Evolutionary conservation across 2,113 vertebrate genomes (phyloP), one percentile per base, ranked within the genome.

Genomic region (Hemibagrus wyckioides): DNA sequence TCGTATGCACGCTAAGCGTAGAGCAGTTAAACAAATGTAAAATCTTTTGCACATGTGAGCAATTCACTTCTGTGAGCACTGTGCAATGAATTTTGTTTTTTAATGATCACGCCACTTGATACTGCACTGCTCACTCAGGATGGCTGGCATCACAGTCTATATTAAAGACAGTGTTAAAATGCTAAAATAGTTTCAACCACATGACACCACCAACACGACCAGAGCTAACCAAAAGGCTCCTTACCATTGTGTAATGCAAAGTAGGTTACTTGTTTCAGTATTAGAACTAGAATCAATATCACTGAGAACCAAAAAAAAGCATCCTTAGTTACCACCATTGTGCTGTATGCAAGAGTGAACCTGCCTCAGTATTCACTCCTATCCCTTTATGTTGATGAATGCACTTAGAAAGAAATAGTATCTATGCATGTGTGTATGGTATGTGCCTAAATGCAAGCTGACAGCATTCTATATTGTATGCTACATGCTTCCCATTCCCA

Each of bases 391-490:
- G 59, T 73, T 28, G 10, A 81, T 85, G 23, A 50, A 61, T 79
- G 44, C n/a, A 28, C 23, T 86, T 50, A 3, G 67, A 71, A 76
- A 14, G 19, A 21, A 19, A 28, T 39, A 33, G 39, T 8, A 44
- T 84, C 41, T 50, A 25, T 50, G 48, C 67, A 61, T 82, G 65
- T 52, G 39, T 69, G 82, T 52, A 30, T 36, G 61, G 82, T 52
- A 30, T 36, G 61, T 33, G 41, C 69, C 25, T 9, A 67, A 75
- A 56, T 73, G 83, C 28, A n/a, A 39, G 52, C 13, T 21, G 41
- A n/a, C 81, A 50, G 50, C 9, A 33, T n/a, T n/a, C 85, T 41
- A n/a, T 52, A 80, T 54, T 69, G 59, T 17, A 52, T 69, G 75
- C 59, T 36, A 69, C 44, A 63, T 56, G 61, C 76, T 67, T 77